A percentile compares a stretch with the other conserved stretches of the same genome.
phyloP scores from a whole-genome alignment of 2,113 vertebrate species.

The Strix aluco region DNA sequence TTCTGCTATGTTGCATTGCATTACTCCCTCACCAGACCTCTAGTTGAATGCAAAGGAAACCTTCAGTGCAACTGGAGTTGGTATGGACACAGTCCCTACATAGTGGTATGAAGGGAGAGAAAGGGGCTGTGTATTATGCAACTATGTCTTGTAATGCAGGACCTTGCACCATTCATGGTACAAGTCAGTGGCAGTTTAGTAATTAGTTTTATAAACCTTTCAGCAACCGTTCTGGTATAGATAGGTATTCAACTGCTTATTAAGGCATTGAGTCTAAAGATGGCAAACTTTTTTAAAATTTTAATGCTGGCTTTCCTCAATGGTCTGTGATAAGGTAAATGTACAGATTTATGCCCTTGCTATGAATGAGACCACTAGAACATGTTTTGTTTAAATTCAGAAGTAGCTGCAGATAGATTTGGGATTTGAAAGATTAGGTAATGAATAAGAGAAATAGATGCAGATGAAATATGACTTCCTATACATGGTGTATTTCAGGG shows the following conservation, averaged over 20 bases:
- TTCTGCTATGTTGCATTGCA: background rate
- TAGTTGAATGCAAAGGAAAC: background rate
- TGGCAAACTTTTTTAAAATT: background rate
- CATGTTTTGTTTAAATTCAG: slow-evolving; percentile 66
- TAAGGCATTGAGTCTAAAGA: background rate
- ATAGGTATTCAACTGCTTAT: background rate
- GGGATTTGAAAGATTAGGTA: slow-evolving; percentile 63
- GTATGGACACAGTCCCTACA: background rate
- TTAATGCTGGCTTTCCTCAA: background rate
- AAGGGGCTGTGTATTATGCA: background rate
- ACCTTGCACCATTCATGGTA: background rate
- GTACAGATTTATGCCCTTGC: slow-evolving; percentile 30
- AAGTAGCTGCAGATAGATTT: slow-evolving; percentile 31
- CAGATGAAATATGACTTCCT: slow-evolving; percentile 70
- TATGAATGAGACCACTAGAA: slow-evolving; percentile 17
- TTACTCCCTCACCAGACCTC: background rate
- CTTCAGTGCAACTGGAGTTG: background rate
- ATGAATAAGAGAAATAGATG: slow-evolving; percentile 72
- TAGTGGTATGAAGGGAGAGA: background rate
- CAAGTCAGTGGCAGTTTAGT: background rate
- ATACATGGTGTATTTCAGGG: slow-evolving; percentile 52
- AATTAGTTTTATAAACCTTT: slow-evolving; percentile 17
- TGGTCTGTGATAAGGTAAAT: background rate
- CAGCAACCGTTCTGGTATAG: background rate
- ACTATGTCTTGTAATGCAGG: background rate